Base-by-base conservation (phyloP, 1,140 invertebrate genomes). In the Caligus rogercresseyi region DNA sequence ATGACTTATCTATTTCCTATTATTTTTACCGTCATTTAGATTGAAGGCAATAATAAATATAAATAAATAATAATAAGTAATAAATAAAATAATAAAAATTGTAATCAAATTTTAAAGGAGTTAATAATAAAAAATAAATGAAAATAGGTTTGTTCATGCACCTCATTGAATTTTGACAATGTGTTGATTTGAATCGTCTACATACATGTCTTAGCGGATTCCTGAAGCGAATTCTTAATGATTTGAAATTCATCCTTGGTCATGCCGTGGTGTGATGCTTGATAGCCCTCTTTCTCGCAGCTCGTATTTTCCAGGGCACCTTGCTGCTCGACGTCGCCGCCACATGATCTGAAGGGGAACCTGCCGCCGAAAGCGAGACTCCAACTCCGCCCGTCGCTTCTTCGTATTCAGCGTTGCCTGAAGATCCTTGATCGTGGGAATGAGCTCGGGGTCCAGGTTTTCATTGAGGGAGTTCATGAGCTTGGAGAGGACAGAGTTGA, bases 191-290 rank as follows among this genome's bases (percentile, higher is more conserved):
- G n/a, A n/a, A n/a, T n/a, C n/a, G n/a, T n/a, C n/a, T 43, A 43
- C 31, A 43, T n/a, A 43, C 31, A 43, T 43, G 31, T 11, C n/a
- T 43, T 43, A n/a, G 56, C 16, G 13, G 56, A 58, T 25, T 58
- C 18, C 56, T n/a, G n/a, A 13, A 58, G 24, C 4, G 56, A 58
- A 13, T 21, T n/a, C 18, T 58, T 20, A 7, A 58, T 58, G 13
- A 19, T 3, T 11, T n/a, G n/a, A 25, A 58, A 58, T 25, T 58
- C 56, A 23, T 58, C 56, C 20, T 58, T 58, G 20, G 56, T 58
- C 56, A 58, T 58, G 56, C 56, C 56, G 18, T 58, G 56, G n/a
- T 43, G 31, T n/a, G n/a, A 55, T 55, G 54, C 18, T 58, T 58
- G n/a, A 58, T 58, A 7, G 19, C 19, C 11, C 56, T n/a, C 23